Base-by-base conservation (phyloP, 1,140 invertebrate species). In the Saccostrea cuccullata region DNA sequence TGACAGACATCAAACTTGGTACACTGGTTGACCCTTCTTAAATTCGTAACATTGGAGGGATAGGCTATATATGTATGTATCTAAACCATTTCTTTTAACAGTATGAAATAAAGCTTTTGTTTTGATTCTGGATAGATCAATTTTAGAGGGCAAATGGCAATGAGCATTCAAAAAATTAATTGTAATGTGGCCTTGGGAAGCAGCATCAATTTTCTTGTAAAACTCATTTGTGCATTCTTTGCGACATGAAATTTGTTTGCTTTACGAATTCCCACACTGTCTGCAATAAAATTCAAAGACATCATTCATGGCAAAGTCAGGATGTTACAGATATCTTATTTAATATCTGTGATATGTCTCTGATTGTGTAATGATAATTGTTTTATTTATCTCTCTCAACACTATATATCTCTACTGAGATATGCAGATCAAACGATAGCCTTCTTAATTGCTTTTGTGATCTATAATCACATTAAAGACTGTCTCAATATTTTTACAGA, bases 381-480 rank as follows among this genome's bases (percentile, higher is more conserved):
- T 64, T 64, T 64, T 64, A 64, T 64, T 64, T 64, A 20, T 64
- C 2, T n/a, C 17, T 17, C 17, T 30, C 15, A 13, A 73, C 70
- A 77, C 70, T 30, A 12, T 30, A 13, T 77, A 67, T 20, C 13
- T 30, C 5, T 77, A 77, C 9, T 30, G 70, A 77, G 23, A 12
- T 30, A 77, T 13, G 2, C 11, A 30, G 23, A 77, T 36, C 8
- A 26, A 6, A 77, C 2, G 23, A 26, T 26, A 77, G 30, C 26
- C 23, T 8, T 13, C 15, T 30, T 77, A 77, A 77, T 77, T 77
- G 70, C 70, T 30, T 30, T 77, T 77, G 70, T 77, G 70, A 77
- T 30, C 70, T 36, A 77, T 77, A 77, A 77, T 77, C 70, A 77
- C 70, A 30, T 36, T 77, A 77, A 77, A 77, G 70, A 77, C 70